Evolutionary conservation across 92 coral and sea anemone species (phyloP), one percentile per base, ranked within the genome.

Genomic region (Palythoa grandiflora): DNA sequence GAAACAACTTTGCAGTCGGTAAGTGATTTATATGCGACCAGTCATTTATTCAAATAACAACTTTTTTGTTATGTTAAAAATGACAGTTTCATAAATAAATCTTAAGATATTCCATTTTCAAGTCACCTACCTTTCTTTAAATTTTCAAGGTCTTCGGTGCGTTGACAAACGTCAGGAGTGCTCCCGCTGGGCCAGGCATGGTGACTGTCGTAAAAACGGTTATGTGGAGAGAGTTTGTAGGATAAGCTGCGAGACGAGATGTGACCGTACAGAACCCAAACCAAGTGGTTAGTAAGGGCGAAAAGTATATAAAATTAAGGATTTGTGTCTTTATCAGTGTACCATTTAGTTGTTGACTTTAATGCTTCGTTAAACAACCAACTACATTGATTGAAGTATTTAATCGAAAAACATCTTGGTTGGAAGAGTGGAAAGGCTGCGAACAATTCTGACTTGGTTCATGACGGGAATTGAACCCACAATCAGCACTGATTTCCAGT

Each of bases 241-340:
- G 38, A 91, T 89, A 28, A 95, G 98, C 90, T 95, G 98, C 89
- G 60, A 89, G 71, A 86, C 88, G 37, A 92, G 89, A 66, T 93
- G 98, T 78, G 98, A 95, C 68, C 80, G 88, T 15, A 88, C 88
- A 19, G 94, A 95, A 11, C 78, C 92, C 35, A 93, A 75, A 73
- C 98, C 98, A 2, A 39, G 73, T 68, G 98, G 98, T 95, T 7
- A 61, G 68, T 61, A 61, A 61, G 50, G 50, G 6, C 50, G 7
- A 44, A 44, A 44, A 44, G 7, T 1, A 0, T 1, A 44, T 44
- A 5, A 44, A 44, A 8, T 28, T 2, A 44, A 6, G 50, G 50
- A 2, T 44, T 44, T 44, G 2, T 5, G 7, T 44, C 6, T 44
- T 44, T 44, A 44, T 3, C 5, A 44, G 50, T 44, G 50, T 44